phyloP scores from a whole-genome alignment of 37 sponge, comb jelly and placozoan genomes.

The Agelas oroides region DNA sequence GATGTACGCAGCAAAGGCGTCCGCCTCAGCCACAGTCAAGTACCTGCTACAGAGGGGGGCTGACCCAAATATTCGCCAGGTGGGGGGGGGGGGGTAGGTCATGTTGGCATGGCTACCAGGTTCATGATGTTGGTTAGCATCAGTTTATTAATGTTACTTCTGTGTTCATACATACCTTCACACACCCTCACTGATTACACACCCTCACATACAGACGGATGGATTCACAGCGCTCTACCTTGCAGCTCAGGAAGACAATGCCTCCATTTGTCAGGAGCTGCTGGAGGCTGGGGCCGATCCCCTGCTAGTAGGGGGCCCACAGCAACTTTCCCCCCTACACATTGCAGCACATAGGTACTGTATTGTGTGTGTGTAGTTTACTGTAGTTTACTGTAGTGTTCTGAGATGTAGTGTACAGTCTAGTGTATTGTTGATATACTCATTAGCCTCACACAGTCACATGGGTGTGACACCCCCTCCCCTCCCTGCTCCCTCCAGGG shows the following conservation, averaged over 20 bases:
- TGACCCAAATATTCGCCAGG: conserved; percentile 58
- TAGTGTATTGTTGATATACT: too few relatives aligned
- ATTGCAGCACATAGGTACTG: conserved; percentile 73
- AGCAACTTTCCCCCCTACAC: conserved; percentile 70
- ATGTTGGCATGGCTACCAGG: too few relatives aligned
- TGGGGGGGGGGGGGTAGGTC: background rate
- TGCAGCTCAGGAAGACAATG: conserved; percentile 53
- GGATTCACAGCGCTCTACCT: conserved; percentile 78
- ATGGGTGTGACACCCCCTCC: too few relatives aligned
- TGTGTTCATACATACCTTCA: background rate
- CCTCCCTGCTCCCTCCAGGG: conserved; percentile 20
- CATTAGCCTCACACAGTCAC: too few relatives aligned
- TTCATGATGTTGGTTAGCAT: too few relatives aligned
- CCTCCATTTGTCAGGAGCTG: conserved; percentile 56
- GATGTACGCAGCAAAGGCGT: conserved; percentile 61
- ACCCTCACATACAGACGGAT: conserved; percentile 4
- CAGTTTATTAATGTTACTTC: too few relatives aligned
- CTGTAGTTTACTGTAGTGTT: too few relatives aligned
- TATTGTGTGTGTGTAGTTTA: too few relatives aligned
- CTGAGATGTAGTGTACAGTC: too few relatives aligned
- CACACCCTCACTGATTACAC: conserved; percentile 18
- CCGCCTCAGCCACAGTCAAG: conserved; percentile 36
- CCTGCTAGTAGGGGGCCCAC: conserved; percentile 40
- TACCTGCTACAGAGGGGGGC: conserved; percentile 82
- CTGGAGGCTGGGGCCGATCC: conserved; percentile 67